Conservation (phyloP, 2,113 vertebrate genomes). For the Corythornis cristatus region DNA sequence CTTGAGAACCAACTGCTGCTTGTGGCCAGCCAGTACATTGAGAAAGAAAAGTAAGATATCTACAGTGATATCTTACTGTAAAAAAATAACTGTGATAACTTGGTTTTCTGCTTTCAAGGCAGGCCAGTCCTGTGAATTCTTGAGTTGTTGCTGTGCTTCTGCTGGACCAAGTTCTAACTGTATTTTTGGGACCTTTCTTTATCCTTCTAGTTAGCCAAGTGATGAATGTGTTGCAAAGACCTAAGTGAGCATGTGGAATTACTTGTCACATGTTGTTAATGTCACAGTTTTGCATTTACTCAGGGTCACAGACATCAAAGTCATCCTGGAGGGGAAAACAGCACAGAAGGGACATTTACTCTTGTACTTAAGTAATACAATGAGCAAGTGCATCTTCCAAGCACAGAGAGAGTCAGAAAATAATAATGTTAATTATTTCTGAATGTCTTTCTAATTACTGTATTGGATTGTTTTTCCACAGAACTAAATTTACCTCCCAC, state of each 20-base stretch:
- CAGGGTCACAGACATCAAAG: neutral
- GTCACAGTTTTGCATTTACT: neutral
- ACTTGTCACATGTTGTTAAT: conserved; percentile 12
- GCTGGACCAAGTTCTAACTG: neutral
- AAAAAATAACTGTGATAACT: neutral
- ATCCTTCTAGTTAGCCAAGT: neutral
- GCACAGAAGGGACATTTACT: neutral
- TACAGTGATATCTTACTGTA: neutral
- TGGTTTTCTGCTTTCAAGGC: neutral
- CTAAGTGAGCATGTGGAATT: neutral
- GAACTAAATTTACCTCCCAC: neutral
- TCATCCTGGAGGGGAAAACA: neutral
- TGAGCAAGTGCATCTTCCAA: neutral
- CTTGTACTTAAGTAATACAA: neutral
- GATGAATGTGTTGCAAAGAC: neutral
- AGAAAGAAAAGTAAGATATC: conserved; percentile 61
- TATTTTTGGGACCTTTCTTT: neutral
- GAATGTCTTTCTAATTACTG: neutral
- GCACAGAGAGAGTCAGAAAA: neutral
- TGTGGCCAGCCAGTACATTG: conserved; percentile 72
- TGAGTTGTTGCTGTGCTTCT: neutral
- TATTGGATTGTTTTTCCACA: neutral
- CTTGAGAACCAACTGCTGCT: conserved; percentile 74
- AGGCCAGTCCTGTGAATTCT: neutral
- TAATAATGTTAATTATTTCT: neutral